Conservation (phyloP, 2,888 invertebrate genomes). For the Ommatoiulus sabulosus region DNA sequence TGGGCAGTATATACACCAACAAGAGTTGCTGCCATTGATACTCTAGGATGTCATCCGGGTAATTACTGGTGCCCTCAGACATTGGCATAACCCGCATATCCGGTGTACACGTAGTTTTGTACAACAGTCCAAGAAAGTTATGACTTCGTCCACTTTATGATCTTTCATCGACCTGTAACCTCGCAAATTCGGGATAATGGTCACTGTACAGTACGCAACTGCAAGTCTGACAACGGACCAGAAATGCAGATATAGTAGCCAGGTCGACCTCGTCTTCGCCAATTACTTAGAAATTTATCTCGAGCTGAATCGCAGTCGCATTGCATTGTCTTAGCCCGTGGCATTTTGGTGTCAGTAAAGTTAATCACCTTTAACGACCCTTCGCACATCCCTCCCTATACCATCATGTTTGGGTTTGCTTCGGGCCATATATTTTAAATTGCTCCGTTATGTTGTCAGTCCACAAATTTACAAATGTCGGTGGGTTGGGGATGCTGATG, state of each 20-base stretch:
- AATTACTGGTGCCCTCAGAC: neutral
- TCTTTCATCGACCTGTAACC: neutral
- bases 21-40: neutral
- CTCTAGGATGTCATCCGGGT: neutral
- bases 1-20: neutral
- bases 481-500: neutral
- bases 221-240: neutral
- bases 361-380: constrained; percentile 36
- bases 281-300: constrained; percentile 14
- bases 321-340: neutral
- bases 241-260: neutral
- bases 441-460: neutral
- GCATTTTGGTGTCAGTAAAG: constrained; percentile 30
- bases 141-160: neutral
- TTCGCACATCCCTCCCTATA: neutral
- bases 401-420: constrained; percentile 1
- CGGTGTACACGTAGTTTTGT: neutral
- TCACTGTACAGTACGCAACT: neutral
- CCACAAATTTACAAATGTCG: neutral
- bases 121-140: neutral
- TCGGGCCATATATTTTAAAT: constrained; percentile 24
- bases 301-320: neutral
- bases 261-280: neutral
- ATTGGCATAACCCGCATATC: neutral
- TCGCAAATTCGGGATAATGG: neutral